Percentiles rank a stretch among this genome's conserved stretches.
phyloP scores from a whole-genome alignment of 2,113 vertebrate genomes.

The zebrafish (Danio rerio) region GRCz12tu NC_133184.1:24534001-24534500 shows the following conservation, averaged over 20 bases:
- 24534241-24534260: slow-evolving; percentile 11
- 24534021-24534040: slow-evolving; percentile 9
- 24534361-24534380: not conserved
- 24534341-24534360: not conserved
- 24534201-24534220: not conserved
- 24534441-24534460: not conserved
- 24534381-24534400: not conserved
- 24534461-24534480: too few species aligned
- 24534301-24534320: not conserved
- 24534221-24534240: not conserved
- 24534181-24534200: slow-evolving; percentile 22
- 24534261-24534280: slow-evolving; percentile 9
- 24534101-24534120: slow-evolving; percentile 21
- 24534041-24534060: slow-evolving; percentile 23
- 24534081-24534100: not conserved
- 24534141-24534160: slow-evolving; percentile 44
- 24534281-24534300: slow-evolving; percentile 1
- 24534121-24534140: slow-evolving; percentile 54
- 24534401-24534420: not conserved
- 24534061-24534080: not conserved
- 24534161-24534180: slow-evolving; percentile 21
- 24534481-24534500: too few species aligned
- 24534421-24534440: not conserved
- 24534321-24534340: not conserved
- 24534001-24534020: slow-evolving; percentile 28